These are phyloP conservation scores for Porites cylindrica DNA, from an alignment of 92 coral and sea anemone species.

Conservation along the genomic window DNA sequence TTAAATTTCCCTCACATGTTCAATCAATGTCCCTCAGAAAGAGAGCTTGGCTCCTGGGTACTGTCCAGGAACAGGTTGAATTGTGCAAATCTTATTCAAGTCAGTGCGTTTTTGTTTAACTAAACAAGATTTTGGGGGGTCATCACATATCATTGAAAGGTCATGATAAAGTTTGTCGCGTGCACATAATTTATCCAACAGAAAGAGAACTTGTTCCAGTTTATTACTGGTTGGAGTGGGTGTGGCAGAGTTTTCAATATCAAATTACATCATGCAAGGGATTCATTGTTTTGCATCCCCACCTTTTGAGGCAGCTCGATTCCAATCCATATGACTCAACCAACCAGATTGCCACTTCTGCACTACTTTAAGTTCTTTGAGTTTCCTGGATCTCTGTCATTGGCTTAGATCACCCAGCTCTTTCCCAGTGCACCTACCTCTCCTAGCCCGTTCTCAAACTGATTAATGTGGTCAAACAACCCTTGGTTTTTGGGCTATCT, in stretches of 20 bases:
- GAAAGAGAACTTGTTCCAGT: conserved; percentile 23
- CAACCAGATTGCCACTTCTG: conserved; percentile 54
- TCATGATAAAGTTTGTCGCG: conserved; percentile 69
- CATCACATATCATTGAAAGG: conserved; percentile 32
- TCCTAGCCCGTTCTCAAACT: not conserved
- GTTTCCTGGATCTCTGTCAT: conserved; percentile 13
- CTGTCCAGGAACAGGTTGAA: conserved; percentile 51
- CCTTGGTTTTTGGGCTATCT: not conserved
- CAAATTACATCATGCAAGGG: conserved; percentile 7
- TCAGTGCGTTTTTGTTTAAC: conserved; percentile 58
- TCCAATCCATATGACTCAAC: conserved; percentile 30
- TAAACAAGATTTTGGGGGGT: conserved; percentile 54
- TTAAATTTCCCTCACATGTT: conserved; percentile 29
- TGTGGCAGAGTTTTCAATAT: not conserved
- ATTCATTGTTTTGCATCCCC: conserved; percentile 24
- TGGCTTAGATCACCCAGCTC: conserved; percentile 1
- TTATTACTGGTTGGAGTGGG: not conserved
- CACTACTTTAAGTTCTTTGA: conserved; percentile 17
- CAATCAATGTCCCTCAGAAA: conserved; percentile 37
- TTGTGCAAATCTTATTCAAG: conserved; percentile 53
- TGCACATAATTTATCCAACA: conserved; percentile 60
- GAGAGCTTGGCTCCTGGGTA: conserved; percentile 61
- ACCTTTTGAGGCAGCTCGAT: conserved; percentile 12
- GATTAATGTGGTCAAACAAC: not conserved
- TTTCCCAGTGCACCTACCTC: conserved; percentile 19